Conservation (phyloP, 2,888 invertebrate species). For the Trypoxylon attenuatum region DNA sequence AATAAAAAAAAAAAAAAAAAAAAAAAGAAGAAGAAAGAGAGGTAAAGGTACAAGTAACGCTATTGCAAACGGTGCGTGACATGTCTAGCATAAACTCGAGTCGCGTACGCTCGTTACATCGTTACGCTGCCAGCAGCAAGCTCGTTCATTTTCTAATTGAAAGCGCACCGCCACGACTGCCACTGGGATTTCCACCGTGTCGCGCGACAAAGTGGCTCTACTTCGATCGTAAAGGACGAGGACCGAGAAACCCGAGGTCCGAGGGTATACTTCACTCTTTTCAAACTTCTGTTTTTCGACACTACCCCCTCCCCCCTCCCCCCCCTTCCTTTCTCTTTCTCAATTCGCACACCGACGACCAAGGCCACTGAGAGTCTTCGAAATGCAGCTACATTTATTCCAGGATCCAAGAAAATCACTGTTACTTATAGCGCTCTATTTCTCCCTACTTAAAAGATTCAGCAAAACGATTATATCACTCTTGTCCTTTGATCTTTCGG, state of each 20-base stretch:
- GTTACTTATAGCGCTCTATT: too few relatives aligned
- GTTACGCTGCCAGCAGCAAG: background rate
- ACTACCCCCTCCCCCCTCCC: constrained; percentile 4
- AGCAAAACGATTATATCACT: too few relatives aligned
- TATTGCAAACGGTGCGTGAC: background rate
- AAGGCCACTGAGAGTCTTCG: too few relatives aligned
- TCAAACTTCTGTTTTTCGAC: background rate
- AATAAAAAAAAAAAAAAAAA: too few relatives aligned
- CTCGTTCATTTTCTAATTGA: background rate
- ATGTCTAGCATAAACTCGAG: background rate
- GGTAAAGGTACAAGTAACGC: background rate
- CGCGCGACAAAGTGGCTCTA: background rate
- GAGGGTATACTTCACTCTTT: background rate
- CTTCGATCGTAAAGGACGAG: background rate
- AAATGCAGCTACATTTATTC: too few relatives aligned
- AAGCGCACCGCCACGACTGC: background rate
- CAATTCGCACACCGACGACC: constrained; percentile 25
- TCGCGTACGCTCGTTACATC: background rate
- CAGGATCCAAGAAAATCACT: too few relatives aligned
- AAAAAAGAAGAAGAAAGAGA: too few relatives aligned
- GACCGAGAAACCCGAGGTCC: background rate
- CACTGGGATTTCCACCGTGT: too few relatives aligned
- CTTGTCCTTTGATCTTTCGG: too few relatives aligned
- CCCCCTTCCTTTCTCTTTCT: background rate
- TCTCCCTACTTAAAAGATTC: too few relatives aligned